Conservation (phyloP, 2,797 vertebrate genomes). For the Alosa sapidissima region DNA sequence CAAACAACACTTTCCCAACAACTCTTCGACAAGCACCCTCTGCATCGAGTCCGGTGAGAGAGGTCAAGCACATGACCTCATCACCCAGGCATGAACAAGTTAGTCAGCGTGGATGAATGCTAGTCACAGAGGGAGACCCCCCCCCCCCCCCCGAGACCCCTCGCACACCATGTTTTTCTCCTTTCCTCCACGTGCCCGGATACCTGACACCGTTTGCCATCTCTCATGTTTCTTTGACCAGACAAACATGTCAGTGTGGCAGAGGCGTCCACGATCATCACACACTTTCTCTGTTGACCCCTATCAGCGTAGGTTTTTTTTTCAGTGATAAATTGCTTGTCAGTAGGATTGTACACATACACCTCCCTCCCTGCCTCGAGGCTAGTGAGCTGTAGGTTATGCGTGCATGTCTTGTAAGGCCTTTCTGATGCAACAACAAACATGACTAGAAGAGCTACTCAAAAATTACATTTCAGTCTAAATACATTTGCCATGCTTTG, state of each 20-base stretch:
- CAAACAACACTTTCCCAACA: conserved; percentile 15
- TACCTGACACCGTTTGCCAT: conserved; percentile 12
- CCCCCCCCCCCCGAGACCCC: background rate
- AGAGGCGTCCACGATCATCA: background rate
- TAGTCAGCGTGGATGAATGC: background rate
- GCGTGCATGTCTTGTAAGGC: background rate
- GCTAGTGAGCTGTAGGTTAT: background rate
- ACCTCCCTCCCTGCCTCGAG: background rate
- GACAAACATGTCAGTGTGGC: background rate
- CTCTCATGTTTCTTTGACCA: background rate
- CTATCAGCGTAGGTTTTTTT: background rate
- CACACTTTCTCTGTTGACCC: background rate
- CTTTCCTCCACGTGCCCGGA: background rate
- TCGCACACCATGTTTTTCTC: background rate
- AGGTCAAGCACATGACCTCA: conserved; percentile 41
- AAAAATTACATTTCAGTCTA: background rate
- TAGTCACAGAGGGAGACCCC: background rate
- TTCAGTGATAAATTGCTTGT: background rate
- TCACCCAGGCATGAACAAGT: conserved; percentile 34
- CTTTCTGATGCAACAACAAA: background rate
- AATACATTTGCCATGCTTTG: background rate
- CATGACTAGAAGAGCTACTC: background rate
- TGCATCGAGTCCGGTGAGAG: conserved; percentile 36
- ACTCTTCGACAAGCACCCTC: conserved; percentile 36
- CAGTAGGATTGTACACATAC: background rate